Percentiles rank a stretch among this genome's conserved stretches.
phyloP scores from a whole-genome alignment of 2,797 vertebrate genomes.

The Gymnocypris eckloni region DNA sequence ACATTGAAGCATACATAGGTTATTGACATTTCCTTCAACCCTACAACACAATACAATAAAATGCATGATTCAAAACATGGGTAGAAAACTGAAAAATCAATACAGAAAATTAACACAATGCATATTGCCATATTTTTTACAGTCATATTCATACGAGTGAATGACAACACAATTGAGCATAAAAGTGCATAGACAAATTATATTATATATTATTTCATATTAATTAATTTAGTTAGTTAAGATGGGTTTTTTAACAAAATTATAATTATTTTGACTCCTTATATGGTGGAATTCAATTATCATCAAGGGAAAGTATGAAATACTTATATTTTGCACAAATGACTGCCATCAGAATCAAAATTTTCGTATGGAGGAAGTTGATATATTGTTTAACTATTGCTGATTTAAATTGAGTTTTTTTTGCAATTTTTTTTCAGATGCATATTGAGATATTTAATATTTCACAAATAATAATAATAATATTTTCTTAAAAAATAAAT shows the following conservation, averaged over 20 bases:
- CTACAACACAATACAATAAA: background rate
- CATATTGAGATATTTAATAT: too few relatives aligned
- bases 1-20: background rate
- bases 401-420: background rate
- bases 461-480: too few relatives aligned
- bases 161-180: background rate
- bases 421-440: background rate
- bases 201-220: background rate
- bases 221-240: too few relatives aligned
- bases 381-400: background rate
- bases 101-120: background rate
- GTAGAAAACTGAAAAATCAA: background rate
- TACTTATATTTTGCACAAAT: background rate
- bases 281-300: background rate
- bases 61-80: background rate
- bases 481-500: background rate
- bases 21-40: background rate
- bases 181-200: background rate
- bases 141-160: background rate
- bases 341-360: background rate
- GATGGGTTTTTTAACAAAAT: background rate
- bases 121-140: background rate
- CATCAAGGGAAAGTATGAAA: background rate
- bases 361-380: background rate
- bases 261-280: background rate